Evolutionary conservation across 2,113 vertebrate genomes (phyloP).

Genomic region (Urocolius indicus): DNA sequence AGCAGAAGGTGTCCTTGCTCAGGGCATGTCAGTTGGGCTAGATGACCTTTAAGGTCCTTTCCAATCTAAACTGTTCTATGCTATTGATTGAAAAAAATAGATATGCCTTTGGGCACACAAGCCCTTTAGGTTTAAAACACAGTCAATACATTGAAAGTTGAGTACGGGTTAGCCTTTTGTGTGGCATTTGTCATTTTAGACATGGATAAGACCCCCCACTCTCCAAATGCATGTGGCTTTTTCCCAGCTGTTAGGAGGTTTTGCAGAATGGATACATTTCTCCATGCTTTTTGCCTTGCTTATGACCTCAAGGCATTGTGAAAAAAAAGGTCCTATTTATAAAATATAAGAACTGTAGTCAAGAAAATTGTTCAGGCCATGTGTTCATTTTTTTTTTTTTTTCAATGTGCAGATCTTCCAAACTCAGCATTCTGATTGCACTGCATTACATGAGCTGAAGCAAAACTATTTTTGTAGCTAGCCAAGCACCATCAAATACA

Average conservation of each 20-base stretch:
- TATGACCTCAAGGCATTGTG: accelerated
- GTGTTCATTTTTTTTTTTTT: not conserved
- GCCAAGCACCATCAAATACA: not conserved
- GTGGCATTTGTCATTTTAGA: not conserved
- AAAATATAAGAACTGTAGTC: not conserved
- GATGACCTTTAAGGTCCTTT: too few relatives aligned
- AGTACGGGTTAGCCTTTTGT: not conserved
- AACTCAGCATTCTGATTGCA: not conserved
- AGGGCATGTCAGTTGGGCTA: too few relatives aligned
- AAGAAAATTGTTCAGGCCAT: not conserved
- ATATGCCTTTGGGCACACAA: not conserved
- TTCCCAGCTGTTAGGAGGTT: not conserved
- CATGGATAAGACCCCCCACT: not conserved
- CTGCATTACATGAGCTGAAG: not conserved
- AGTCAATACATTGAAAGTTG: accelerated
- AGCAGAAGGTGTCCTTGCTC: too few relatives aligned
- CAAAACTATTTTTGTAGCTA: not conserved
- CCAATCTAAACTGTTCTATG: too few relatives aligned
- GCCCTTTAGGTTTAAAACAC: not conserved
- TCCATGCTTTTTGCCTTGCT: not conserved
- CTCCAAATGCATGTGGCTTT: not conserved
- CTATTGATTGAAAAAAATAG: not conserved
- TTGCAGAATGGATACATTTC: not conserved
- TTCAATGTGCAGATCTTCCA: not conserved
- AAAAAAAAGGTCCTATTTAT: not conserved